Evolutionary conservation across 2,113 vertebrate species (phyloP).

Genomic region (Xiphorhynchus elegans): DNA sequence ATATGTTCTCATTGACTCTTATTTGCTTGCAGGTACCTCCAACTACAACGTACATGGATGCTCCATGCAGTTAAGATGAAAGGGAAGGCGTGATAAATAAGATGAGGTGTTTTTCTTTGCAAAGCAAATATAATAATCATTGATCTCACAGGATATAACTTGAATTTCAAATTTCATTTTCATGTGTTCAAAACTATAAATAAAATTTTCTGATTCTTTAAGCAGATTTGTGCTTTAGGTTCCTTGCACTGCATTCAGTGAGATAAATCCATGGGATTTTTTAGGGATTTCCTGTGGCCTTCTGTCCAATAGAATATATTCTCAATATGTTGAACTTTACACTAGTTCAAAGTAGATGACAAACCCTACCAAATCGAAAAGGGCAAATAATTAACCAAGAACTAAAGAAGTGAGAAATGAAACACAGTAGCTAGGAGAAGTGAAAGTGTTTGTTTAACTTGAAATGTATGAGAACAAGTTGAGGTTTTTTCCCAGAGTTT

Average conservation of each 20-base stretch:
- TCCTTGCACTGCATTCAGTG: neutral
- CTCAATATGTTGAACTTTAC: too few species aligned
- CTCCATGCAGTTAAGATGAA: neutral
- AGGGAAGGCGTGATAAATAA: neutral
- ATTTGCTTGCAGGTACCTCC: neutral
- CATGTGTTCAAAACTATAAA: neutral
- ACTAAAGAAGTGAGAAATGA: neutral
- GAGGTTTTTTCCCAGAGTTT: neutral
- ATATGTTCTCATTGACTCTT: neutral
- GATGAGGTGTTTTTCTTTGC: neutral
- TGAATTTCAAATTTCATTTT: neutral
- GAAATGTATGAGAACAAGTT: neutral
- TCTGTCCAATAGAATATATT: neutral
- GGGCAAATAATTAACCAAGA: neutral
- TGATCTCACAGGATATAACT: neutral
- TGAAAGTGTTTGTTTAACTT: neutral
- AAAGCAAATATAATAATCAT: conserved; percentile 10
- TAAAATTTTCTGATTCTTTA: neutral
- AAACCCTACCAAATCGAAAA: neutral
- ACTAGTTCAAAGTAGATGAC: neutral
- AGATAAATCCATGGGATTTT: neutral
- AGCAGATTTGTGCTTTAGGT: neutral
- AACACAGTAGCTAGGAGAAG: neutral
- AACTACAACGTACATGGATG: neutral
- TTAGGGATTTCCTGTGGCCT: neutral